Conservation (phyloP, 2,888 invertebrate genomes). For the Elgonia sp. region DNA sequence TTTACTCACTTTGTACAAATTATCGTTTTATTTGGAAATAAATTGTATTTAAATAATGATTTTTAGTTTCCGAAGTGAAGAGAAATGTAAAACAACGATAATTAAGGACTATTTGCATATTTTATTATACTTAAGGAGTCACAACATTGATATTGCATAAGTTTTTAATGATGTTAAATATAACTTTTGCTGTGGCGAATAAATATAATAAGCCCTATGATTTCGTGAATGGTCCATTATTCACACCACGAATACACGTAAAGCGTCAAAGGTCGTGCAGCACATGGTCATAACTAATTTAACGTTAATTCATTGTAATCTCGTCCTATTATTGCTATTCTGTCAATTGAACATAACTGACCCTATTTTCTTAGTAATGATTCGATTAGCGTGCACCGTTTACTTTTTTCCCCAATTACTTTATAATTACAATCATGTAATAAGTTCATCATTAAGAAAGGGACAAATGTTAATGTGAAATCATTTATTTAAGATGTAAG, state of each 20-base stretch:
- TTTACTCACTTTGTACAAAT: no score
- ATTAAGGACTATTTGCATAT: no score
- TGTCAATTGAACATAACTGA: constrained; percentile 70
- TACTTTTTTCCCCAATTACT: constrained; percentile 55
- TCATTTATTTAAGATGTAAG: no score
- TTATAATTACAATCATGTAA: constrained; percentile 41
- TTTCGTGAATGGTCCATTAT: constrained; percentile 59
- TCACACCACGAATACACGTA: constrained; percentile 59
- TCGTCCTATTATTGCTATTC: constrained; percentile 82
- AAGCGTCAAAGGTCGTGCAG: constrained; percentile 63
- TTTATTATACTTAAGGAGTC: no score
- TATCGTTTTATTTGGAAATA: no score
- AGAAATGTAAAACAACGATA: no score
- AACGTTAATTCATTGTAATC: constrained; percentile 85
- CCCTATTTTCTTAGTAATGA: constrained; percentile 70
- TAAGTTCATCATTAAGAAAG: background rate
- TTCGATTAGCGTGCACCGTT: constrained; percentile 56
- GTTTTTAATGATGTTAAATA: background rate
- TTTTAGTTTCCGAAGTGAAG: no score
- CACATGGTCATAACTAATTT: constrained; percentile 85
- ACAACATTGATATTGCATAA: no score
- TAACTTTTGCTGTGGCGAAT: background rate
- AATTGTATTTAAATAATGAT: no score
- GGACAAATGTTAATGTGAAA: background rate
- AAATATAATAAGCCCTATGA: constrained; percentile 12